Evolutionary conservation across 2,797 vertebrate species (phyloP).

Genomic region (Lithobates pipiens): DNA sequence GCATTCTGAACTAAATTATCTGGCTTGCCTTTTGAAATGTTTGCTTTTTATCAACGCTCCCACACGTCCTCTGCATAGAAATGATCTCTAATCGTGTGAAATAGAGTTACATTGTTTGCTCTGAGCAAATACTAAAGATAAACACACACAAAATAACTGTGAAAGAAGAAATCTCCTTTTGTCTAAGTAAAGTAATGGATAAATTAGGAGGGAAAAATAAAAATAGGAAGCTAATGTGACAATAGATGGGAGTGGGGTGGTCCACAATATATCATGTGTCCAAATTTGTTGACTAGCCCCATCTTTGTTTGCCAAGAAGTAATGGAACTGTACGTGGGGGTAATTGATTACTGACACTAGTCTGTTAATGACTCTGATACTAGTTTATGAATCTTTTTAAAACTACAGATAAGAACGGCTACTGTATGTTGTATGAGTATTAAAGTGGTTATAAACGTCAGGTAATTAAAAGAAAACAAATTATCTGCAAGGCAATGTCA

Average conservation of each 20-base stretch:
- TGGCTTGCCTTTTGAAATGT: slow-evolving; percentile 51
- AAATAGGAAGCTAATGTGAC: not conserved
- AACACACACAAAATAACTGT: slow-evolving; percentile 28
- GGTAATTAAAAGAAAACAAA: too few species aligned
- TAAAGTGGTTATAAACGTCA: too few species aligned
- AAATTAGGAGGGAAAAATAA: not conserved
- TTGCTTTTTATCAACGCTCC: slow-evolving; percentile 53
- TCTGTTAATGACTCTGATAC: too few species aligned
- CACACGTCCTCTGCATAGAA: slow-evolving; percentile 49
- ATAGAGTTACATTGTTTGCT: slow-evolving; percentile 53
- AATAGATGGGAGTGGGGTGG: not conserved
- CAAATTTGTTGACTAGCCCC: not conserved
- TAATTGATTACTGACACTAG: too few species aligned
- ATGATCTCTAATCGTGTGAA: slow-evolving; percentile 50
- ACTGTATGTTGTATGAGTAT: too few species aligned
- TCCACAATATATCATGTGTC: not conserved
- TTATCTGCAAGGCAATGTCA: too few species aligned
- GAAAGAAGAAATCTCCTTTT: slow-evolving; percentile 25
- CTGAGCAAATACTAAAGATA: slow-evolving; percentile 44
- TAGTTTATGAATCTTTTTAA: too few species aligned
- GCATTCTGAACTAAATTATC: slow-evolving; percentile 53
- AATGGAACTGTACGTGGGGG: too few species aligned
- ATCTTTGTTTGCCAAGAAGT: not conserved
- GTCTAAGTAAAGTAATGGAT: not conserved
- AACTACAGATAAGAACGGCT: too few species aligned